phyloP scores from a whole-genome alignment of 1,140 invertebrate species.

The Caenorhabditis latens region DNA sequence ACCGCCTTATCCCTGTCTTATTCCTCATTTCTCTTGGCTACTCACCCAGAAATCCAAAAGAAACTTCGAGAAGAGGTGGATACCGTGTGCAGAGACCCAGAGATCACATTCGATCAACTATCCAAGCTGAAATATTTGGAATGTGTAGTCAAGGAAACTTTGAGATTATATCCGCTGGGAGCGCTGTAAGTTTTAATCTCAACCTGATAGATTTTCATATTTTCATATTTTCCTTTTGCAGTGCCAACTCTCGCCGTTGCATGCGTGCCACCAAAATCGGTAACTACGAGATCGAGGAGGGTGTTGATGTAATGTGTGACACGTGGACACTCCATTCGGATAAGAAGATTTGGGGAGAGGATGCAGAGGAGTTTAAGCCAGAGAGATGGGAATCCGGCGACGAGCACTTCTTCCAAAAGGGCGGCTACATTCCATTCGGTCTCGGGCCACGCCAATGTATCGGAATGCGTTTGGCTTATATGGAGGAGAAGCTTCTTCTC shows the following conservation, averaged over 20 bases:
- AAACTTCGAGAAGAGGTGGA: slow-evolving; percentile 78
- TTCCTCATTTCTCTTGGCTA: slow-evolving; percentile 78
- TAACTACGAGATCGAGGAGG: slow-evolving; percentile 71
- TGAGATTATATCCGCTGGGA: slow-evolving; percentile 78
- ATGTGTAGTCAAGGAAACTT: slow-evolving; percentile 78
- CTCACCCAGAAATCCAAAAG: slow-evolving; percentile 78
- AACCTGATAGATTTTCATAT: neutral
- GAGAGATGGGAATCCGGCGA: slow-evolving; percentile 69
- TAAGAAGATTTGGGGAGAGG: slow-evolving; percentile 75
- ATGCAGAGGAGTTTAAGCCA: slow-evolving; percentile 75
- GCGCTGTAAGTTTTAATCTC: slow-evolving; percentile 52
- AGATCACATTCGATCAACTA: slow-evolving; percentile 62
- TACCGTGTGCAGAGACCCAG: slow-evolving; percentile 41
- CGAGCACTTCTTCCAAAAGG: slow-evolving; percentile 26
- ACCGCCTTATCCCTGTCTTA: slow-evolving; percentile 78
- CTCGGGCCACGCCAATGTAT: slow-evolving; percentile 75
- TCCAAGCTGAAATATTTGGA: slow-evolving; percentile 78
- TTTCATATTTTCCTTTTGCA: slow-evolving; percentile 52
- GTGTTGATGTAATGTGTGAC: slow-evolving; percentile 69
- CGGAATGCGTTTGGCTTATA: slow-evolving; percentile 75
- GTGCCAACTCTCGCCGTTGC: slow-evolving; percentile 58
- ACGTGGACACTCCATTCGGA: slow-evolving; percentile 74
- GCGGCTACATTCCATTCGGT: slow-evolving; percentile 72
- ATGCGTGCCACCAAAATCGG: slow-evolving; percentile 69
- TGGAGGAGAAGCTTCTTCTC: slow-evolving; percentile 75